Conservation (phyloP, 2,113 vertebrate species). For the Petrocephalus microphthalmus region DNA sequence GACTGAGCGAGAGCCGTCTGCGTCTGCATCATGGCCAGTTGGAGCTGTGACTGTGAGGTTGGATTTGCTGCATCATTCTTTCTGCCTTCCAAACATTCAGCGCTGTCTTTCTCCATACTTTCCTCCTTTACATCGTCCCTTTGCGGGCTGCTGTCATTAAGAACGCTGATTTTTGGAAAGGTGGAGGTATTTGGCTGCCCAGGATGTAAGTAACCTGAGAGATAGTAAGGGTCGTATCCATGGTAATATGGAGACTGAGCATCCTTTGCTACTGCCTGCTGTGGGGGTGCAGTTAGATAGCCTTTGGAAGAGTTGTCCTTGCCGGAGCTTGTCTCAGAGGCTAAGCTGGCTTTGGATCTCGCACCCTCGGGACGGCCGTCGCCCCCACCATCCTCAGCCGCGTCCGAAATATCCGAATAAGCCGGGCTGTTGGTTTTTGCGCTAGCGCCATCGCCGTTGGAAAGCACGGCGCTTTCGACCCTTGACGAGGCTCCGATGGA, state of each 20-base stretch:
- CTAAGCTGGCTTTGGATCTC: slow-evolving; percentile 79
- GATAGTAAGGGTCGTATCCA: slow-evolving; percentile 89
- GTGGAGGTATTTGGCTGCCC: slow-evolving; percentile 66
- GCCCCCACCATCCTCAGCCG: slow-evolving; percentile 84
- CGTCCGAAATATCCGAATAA: slow-evolving; percentile 96
- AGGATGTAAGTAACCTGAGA: slow-evolving; percentile 82
- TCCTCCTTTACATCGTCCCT: slow-evolving; percentile 77
- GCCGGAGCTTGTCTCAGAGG: slow-evolving; percentile 70
- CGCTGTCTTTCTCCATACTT: slow-evolving; percentile 71
- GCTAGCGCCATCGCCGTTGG: slow-evolving; percentile 65
- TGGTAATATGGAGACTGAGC: slow-evolving; percentile 85
- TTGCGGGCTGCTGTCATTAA: slow-evolving; percentile 75
- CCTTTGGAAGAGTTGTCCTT: slow-evolving; percentile 73
- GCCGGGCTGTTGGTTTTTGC: slow-evolving; percentile 93
- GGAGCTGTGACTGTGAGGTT: slow-evolving; percentile 80
- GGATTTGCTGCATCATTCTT: slow-evolving; percentile 64
- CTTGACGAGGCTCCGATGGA: slow-evolving; percentile 88
- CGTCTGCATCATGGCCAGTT: slow-evolving; percentile 88
- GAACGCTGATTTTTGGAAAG: slow-evolving; percentile 62
- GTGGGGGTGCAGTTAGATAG: slow-evolving; percentile 62
- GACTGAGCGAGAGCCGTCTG: slow-evolving; percentile 95
- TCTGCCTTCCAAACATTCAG: slow-evolving; percentile 72
- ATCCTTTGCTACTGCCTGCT: slow-evolving; percentile 71
- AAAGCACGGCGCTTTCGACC: slow-evolving; percentile 73
- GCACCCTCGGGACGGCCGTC: slow-evolving; percentile 81